phyloP scores from a whole-genome alignment of 2,113 vertebrate genomes.

The Calonectris borealis region DNA sequence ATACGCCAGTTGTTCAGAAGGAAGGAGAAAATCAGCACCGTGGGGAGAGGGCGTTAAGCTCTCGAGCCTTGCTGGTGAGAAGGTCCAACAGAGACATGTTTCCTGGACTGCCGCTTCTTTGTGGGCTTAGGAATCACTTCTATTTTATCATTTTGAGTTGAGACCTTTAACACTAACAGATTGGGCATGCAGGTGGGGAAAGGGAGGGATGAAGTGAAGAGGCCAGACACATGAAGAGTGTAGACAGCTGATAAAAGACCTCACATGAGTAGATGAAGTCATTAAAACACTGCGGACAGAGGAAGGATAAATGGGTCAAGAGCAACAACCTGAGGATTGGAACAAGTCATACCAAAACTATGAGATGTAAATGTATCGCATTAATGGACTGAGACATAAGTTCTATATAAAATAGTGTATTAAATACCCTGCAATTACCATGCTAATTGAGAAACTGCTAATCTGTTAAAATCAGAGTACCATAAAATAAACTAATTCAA shows the following conservation, averaged over 20 bases:
- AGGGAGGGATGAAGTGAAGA: neutral
- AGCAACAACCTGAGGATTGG: neutral
- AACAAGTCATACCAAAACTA: neutral
- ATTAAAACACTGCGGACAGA: neutral
- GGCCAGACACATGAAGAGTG: neutral
- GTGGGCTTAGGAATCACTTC: neutral
- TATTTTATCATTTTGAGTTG: neutral
- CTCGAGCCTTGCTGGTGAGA: neutral
- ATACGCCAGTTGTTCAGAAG: neutral
- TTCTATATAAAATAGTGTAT: neutral
- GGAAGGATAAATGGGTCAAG: neutral
- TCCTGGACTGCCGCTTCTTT: neutral
- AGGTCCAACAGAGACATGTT: accelerated
- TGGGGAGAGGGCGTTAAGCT: neutral
- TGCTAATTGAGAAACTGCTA: neutral
- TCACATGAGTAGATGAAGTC: neutral
- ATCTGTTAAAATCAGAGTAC: neutral
- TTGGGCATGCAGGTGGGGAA: neutral
- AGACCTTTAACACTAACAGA: neutral
- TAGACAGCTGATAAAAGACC: neutral
- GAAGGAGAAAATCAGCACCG: neutral
- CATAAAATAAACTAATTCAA: neutral
- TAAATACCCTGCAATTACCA: neutral
- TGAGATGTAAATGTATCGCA: accelerated
- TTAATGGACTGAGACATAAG: neutral